Conservation (phyloP, 92 coral and sea anemone genomes). For the Porites cylindrica region DNA sequence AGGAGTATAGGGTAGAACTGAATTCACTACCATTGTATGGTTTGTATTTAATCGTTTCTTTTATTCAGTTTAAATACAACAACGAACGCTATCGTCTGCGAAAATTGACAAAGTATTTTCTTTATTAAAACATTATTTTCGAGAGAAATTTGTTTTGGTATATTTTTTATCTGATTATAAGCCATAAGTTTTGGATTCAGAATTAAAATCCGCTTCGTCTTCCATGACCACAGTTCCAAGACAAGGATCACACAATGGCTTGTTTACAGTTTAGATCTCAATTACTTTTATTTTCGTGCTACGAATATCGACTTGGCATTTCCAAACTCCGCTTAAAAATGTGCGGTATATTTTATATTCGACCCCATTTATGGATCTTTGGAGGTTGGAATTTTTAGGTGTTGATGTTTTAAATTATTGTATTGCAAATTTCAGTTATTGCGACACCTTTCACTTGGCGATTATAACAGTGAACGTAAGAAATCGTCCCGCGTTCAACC, state of each 20-base stretch:
- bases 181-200: not conserved
- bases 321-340: not conserved
- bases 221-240: not conserved
- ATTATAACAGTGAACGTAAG: not conserved
- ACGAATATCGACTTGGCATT: not conserved
- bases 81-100: not conserved
- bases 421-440: not conserved
- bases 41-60: not conserved
- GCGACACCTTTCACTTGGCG: not conserved
- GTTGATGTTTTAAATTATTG: not conserved
- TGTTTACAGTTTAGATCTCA: not conserved
- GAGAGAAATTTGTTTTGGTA: not conserved
- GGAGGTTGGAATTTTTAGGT: not conserved
- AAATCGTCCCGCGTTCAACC: not conserved
- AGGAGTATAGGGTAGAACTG: not conserved
- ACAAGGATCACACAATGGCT: not conserved
- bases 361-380: not conserved
- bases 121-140: not conserved
- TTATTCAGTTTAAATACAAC: not conserved
- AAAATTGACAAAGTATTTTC: not conserved
- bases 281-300: not conserved
- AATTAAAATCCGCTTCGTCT: not conserved
- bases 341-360: not conserved
- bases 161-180: not conserved
- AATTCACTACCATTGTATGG: not conserved